Conservation (phyloP, 2,113 vertebrate species). For the Oncorhynchus masou region DNA sequence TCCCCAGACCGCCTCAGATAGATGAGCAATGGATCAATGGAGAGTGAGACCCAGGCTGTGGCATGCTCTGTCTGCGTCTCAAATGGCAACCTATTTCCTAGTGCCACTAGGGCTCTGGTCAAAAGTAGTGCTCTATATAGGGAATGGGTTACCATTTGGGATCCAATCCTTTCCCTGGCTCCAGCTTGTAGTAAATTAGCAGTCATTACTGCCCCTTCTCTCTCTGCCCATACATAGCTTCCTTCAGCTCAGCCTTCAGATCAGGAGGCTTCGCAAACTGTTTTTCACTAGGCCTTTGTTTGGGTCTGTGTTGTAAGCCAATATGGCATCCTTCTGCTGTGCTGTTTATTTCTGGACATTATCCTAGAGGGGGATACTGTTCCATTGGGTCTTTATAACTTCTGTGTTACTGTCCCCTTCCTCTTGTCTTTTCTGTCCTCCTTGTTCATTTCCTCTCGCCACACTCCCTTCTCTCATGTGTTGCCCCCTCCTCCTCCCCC, state of each 20-base stretch:
- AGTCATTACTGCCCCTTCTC: not conserved
- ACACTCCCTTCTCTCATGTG: not conserved
- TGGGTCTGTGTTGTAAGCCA: not conserved
- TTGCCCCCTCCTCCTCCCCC: not conserved
- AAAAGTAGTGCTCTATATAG: too few relatives aligned
- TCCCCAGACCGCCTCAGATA: not conserved
- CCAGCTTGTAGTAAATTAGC: not conserved
- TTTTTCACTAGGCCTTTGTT: not conserved
- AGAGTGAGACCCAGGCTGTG: not conserved
- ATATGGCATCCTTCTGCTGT: not conserved
- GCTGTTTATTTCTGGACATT: not conserved
- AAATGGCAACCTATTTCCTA: too few relatives aligned
- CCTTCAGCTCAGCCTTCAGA: not conserved
- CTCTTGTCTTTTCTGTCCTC: not conserved
- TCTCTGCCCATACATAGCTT: not conserved
- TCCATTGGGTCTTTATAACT: constrained; percentile 5
- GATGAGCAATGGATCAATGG: constrained; percentile 12
- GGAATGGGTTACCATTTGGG: too few relatives aligned
- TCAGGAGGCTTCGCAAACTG: not conserved
- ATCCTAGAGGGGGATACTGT: constrained; percentile 2
- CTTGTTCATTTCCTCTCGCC: not conserved
- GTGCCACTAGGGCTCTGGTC: not conserved
- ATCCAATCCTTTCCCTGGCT: not conserved
- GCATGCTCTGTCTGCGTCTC: too few relatives aligned
- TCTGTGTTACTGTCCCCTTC: not conserved